These are phyloP conservation scores for Nysson spinosus DNA, from an alignment of 2,888 invertebrate species.

Conservation along the genomic window DNA sequence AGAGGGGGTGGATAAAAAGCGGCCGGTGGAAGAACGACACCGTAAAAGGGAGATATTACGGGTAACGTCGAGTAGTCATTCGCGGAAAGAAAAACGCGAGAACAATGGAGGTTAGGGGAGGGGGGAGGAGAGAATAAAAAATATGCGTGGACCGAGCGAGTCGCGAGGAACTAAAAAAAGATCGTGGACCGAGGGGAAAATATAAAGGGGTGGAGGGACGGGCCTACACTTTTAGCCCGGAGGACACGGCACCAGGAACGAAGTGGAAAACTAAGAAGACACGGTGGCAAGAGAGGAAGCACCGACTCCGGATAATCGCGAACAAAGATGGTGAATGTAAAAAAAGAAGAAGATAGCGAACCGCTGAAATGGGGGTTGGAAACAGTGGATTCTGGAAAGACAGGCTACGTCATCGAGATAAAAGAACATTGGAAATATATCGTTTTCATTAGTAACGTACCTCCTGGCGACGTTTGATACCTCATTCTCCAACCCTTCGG, in stretches of 20 bases:
- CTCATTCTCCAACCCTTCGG: background rate
- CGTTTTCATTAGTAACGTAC: slow-evolving; percentile 43
- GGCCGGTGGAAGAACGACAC: slow-evolving; percentile 2
- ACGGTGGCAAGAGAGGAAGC: no score
- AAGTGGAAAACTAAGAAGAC: slow-evolving; percentile 21
- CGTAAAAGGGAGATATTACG: slow-evolving; percentile 46
- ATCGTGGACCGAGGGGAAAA: background rate
- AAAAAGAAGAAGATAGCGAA: slow-evolving; percentile 11
- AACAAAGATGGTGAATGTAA: slow-evolving; percentile 3
- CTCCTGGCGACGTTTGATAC: background rate
- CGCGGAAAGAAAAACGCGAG: slow-evolving; percentile 43
- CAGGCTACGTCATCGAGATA: background rate
- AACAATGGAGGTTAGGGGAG: no score
- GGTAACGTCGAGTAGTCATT: slow-evolving; percentile 55
- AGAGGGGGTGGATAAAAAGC: slow-evolving; percentile 8
- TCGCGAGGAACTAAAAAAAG: slow-evolving; percentile 12
- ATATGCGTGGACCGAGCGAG: slow-evolving; percentile 49
- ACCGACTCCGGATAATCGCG: slow-evolving; percentile 28
- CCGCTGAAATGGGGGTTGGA: background rate
- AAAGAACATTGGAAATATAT: background rate
- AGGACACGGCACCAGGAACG: slow-evolving; percentile 26
- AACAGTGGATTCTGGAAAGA: background rate
- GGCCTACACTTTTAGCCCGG: slow-evolving; percentile 41
- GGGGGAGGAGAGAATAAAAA: slow-evolving; percentile 10
- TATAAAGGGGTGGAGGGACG: slow-evolving; percentile 3